These are phyloP conservation scores for Drosophila merina DNA, from an alignment of 2,888 invertebrate species.

Conservation along the genomic window DNA sequence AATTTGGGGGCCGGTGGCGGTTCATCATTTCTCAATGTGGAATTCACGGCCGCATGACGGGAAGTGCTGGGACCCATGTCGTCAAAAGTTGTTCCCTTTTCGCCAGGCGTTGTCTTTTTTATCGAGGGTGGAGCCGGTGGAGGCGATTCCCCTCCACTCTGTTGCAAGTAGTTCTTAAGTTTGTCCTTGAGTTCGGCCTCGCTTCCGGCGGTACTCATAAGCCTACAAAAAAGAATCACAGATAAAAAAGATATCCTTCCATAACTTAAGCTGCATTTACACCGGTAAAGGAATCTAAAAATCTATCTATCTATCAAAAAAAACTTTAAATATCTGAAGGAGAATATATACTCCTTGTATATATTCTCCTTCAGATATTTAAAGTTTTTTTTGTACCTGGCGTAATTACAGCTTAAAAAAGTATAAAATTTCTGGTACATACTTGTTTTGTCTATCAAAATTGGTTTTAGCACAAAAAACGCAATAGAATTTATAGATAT, in stretches of 20 bases:
- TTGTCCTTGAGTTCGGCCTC: constrained; percentile 71
- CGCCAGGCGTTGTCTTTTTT: constrained; percentile 10
- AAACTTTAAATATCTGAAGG: no score
- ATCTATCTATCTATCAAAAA: no score
- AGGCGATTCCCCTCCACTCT: constrained; percentile 54
- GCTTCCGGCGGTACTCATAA: constrained; percentile 83
- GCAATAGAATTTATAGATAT: constrained; percentile 1
- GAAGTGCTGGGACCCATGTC: constrained; percentile 66
- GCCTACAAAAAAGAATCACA: constrained; percentile 40
- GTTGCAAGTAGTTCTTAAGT: constrained; percentile 68
- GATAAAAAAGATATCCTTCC: not conserved
- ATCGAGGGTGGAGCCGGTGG: constrained; percentile 64
- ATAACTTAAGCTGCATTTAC: not conserved
- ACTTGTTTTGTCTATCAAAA: constrained; percentile 39
- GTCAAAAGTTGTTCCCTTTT: constrained; percentile 11
- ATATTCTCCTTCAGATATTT: no score
- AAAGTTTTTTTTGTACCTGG: not conserved
- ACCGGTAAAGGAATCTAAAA: not conserved
- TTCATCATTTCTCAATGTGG: constrained; percentile 18
- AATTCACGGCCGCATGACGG: constrained; percentile 52
- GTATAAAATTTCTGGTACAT: constrained; percentile 19
- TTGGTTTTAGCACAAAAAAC: constrained; percentile 11
- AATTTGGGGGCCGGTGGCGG: constrained; percentile 49
- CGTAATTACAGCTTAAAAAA: constrained; percentile 2
- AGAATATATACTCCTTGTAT: no score